Evolutionary conservation across 2,113 vertebrate species (phyloP).

Genomic region (Dipodomys merriami): DNA sequence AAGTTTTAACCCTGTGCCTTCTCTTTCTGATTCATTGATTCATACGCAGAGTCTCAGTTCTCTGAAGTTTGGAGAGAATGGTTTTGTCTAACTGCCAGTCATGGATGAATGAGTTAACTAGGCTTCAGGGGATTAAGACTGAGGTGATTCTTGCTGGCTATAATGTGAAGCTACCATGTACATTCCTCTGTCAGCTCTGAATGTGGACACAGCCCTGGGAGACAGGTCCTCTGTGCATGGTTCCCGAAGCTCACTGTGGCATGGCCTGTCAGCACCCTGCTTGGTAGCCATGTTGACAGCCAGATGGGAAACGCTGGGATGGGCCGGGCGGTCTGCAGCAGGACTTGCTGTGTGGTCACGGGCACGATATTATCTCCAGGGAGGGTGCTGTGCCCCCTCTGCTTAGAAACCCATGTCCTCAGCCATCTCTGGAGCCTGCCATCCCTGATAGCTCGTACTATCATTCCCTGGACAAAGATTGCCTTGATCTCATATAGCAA

Average conservation of each 20-base stretch:
- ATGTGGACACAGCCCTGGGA: not conserved
- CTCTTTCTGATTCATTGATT: not conserved
- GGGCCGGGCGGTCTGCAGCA: rapidly evolving
- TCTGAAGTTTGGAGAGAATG: not conserved
- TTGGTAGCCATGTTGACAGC: no score
- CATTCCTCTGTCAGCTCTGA: not conserved
- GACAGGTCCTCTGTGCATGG: not conserved
- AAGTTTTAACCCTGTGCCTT: rapidly evolving
- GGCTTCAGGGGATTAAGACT: not conserved
- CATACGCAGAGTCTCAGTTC: not conserved
- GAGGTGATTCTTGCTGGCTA: not conserved
- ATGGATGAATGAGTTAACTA: not conserved
- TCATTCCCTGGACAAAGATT: not conserved
- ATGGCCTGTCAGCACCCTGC: no score
- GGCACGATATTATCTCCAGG: not conserved
- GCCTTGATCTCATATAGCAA: not conserved
- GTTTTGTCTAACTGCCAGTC: not conserved
- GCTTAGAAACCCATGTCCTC: not conserved
- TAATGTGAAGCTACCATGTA: rapidly evolving
- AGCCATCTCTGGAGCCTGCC: not conserved
- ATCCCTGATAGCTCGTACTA: not conserved
- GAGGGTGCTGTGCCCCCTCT: not conserved
- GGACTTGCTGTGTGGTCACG: rapidly evolving
- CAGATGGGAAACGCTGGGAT: rapidly evolving
- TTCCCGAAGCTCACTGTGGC: no score